A percentile compares a stretch with the other conserved stretches of the same genome.
Conservation (phyloP, 2,113 vertebrate genomes). For the Ceyx melanurus region DNA sequence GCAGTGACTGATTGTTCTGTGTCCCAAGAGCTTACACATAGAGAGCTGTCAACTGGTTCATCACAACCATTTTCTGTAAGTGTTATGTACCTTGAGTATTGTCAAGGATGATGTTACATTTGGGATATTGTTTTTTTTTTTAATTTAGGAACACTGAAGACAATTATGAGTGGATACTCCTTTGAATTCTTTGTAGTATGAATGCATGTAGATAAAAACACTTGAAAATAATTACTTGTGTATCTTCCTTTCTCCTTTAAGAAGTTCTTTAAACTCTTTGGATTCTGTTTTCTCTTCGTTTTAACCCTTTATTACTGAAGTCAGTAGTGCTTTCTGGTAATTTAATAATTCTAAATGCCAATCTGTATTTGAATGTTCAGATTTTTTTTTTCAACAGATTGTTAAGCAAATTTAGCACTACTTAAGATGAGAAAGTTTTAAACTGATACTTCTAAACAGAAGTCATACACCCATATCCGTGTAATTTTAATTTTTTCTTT, state of each 20-base stretch:
- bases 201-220: neutral
- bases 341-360: neutral
- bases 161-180: neutral
- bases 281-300: neutral
- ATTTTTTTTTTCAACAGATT: neutral
- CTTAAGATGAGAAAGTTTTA: neutral
- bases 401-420: neutral
- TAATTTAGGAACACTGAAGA: neutral
- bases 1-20: neutral
- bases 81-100: neutral
- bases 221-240: neutral
- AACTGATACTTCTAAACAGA: neutral
- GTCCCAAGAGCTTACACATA: neutral
- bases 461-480: neutral
- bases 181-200: neutral
- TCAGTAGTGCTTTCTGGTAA: neutral
- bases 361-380: neutral
- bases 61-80: neutral
- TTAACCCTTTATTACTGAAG: neutral
- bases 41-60: neutral
- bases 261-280: neutral
- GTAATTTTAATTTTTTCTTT: neutral
- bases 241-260: neutral
- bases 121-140: neutral
- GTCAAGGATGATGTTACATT: neutral